A percentile compares a stretch with the other conserved stretches of the same genome.
phyloP scores from a whole-genome alignment of 1,140 invertebrate genomes.

The Megathymus violae region DNA sequence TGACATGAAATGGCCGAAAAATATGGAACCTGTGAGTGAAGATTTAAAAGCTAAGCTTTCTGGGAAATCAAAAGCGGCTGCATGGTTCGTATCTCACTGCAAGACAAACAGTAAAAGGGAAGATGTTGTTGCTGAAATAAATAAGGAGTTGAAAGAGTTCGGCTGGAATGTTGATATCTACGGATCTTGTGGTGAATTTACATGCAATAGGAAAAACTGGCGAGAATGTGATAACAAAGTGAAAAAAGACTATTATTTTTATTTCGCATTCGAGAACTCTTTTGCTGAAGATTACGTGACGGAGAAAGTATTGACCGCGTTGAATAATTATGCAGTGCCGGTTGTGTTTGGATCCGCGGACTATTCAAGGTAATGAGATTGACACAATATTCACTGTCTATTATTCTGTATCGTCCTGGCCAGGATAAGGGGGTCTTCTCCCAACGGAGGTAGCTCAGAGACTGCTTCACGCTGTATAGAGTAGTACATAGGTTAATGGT shows the following conservation, averaged over 20 bases:
- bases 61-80: slow-evolving; percentile 76
- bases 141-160: slow-evolving; percentile 76
- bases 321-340: slow-evolving; percentile 79
- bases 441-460: no score
- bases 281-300: slow-evolving; percentile 86
- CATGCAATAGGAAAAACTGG: slow-evolving; percentile 51
- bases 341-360: slow-evolving; percentile 83
- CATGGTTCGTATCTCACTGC: slow-evolving; percentile 89
- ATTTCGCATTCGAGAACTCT: slow-evolving; percentile 88
- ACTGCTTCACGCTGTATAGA: no score
- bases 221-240: slow-evolving; percentile 72
- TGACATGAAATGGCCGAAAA: slow-evolving; percentile 57
- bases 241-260: slow-evolving; percentile 86
- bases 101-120: slow-evolving; percentile 80
- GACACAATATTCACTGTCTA: no score
- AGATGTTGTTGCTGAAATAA: slow-evolving; percentile 84
- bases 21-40: slow-evolving; percentile 56
- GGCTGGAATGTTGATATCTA: slow-evolving; percentile 85
- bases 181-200: slow-evolving; percentile 85
- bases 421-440: no score
- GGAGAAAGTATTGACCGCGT: slow-evolving; percentile 85
- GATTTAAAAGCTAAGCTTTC: slow-evolving; percentile 57
- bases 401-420: no score
- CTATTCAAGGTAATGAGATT: slow-evolving; percentile 68
- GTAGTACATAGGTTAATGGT: no score